Evolutionary conservation across 2,797 vertebrate species (phyloP).

Genomic region (Enteromius radiatus): DNA sequence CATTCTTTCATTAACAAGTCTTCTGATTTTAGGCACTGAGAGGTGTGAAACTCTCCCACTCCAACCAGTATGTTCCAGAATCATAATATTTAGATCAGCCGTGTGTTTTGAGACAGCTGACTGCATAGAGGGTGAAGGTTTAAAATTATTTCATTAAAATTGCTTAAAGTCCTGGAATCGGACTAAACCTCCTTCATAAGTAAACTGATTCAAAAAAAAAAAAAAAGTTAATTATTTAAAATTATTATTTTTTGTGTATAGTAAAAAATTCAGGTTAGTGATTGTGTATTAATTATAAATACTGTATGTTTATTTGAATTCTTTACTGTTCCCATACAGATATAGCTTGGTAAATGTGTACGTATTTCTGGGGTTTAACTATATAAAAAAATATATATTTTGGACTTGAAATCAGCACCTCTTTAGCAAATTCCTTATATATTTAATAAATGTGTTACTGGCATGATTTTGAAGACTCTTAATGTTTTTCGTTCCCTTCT

Average conservation of each 20-base stretch:
- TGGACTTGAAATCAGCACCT: neutral
- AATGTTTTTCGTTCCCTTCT: neutral
- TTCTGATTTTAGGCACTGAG: constrained; percentile 25
- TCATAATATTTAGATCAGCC: constrained; percentile 32
- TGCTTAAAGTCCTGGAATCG: neutral
- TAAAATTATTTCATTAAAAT: neutral
- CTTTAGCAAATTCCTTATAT: neutral
- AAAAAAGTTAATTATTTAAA: neutral
- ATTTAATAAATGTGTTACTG: neutral
- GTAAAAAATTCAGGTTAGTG: neutral
- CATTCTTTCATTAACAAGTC: constrained; percentile 42
- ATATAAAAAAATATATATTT: neutral
- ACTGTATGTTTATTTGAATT: neutral
- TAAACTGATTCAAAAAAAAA: neutral
- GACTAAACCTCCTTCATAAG: neutral
- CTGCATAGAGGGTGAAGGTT: neutral
- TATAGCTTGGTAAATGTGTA: neutral
- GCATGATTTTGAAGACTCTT: neutral
- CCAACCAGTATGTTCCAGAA: constrained; percentile 33
- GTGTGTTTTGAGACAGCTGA: constrained; percentile 28
- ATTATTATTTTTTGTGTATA: neutral
- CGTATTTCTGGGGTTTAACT: neutral
- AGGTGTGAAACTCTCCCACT: constrained; percentile 42
- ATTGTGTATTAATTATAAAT: neutral
- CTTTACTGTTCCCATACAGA: neutral